These are phyloP conservation scores for Fistularia commersonii DNA, from an alignment of 2,797 vertebrate species.

Conservation along the genomic window DNA sequence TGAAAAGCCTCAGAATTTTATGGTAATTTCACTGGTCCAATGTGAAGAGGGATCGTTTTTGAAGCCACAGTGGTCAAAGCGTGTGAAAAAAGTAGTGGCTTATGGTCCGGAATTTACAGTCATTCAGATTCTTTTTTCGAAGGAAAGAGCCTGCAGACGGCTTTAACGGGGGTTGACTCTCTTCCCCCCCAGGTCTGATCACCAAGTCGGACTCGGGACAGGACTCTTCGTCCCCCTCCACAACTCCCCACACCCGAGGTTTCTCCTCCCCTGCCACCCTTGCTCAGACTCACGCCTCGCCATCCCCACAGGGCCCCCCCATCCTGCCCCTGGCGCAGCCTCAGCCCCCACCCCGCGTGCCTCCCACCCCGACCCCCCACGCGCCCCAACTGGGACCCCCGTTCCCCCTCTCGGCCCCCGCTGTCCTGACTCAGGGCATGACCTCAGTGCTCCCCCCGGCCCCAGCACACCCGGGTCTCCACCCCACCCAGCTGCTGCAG, in stretches of 20 bases:
- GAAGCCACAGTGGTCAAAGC: too few species aligned
- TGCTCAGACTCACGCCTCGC: slow-evolving; percentile 25
- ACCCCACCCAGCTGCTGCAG: slow-evolving; percentile 71
- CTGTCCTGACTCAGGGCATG: slow-evolving; percentile 77
- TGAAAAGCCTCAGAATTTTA: too few species aligned
- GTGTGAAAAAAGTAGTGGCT: too few species aligned
- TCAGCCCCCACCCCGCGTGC: slow-evolving; percentile 58
- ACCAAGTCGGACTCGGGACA: slow-evolving; percentile 65
- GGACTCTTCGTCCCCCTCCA: slow-evolving; percentile 62
- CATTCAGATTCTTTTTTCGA: too few species aligned
- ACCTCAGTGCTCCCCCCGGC: slow-evolving; percentile 76
- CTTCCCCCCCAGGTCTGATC: slow-evolving; percentile 47
- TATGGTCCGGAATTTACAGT: too few species aligned
- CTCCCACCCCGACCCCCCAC: slow-evolving; percentile 68
- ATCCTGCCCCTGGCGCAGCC: slow-evolving; percentile 22
- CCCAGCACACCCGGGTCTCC: slow-evolving; percentile 46
- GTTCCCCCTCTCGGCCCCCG: slow-evolving; percentile 77
- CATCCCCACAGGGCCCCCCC: slow-evolving; percentile 29
- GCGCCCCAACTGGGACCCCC: slow-evolving; percentile 60
- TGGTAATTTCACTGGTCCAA: too few species aligned
- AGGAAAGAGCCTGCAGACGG: too few species aligned
- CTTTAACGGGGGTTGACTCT: too few species aligned
- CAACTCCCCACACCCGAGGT: slow-evolving; percentile 59
- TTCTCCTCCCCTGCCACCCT: slow-evolving; percentile 50
- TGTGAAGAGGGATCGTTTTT: too few species aligned